Evolutionary conservation across 1,140 invertebrate species (phyloP), one percentile per base, ranked within the genome.

Genomic region (Procambarus virginalis): DNA sequence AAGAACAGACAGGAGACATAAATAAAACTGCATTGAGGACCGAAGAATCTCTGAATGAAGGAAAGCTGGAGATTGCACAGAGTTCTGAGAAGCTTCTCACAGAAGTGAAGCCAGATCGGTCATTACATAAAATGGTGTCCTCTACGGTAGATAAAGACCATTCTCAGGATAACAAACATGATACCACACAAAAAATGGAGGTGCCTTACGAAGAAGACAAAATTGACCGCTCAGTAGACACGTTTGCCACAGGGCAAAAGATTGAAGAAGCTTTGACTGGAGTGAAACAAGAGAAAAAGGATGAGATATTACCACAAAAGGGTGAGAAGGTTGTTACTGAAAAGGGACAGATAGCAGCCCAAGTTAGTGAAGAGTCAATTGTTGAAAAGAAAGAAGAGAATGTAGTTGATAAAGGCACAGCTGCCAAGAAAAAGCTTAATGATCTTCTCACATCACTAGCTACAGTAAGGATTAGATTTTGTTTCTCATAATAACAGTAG

Each of bases 401-500:
- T 14, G 17, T 6, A 22, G 60, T 48, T 5, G 64, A 83, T n/a
- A 83, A 49, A 70, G 75, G 60, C 4, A 45, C 48, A 49, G 3
- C 46, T 14, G 46, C 46, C 9, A 68, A 84, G 70, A 73, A 84
- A 34, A 84, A 84, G 48, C 49, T 84, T 49, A 64, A 76, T 58
- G 70, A 84, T 58, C 70, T 84, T 4, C 82, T 84, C 14, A 49
- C 49, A 22, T 84, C 82, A 9, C 17, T 84, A 34, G 82, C 82
- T 84, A 14, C 34, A 48, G 82, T 84, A 73, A 75, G 82, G 8
- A 34, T 34, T 34, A 34, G 8, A 4, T 55, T 55, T 55, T 55
- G 51, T 55, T 1, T 55, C 51, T 55, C 51, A 55, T 12, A 9
- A 12, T 55, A 55, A 12, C 8, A 5, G 51, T 55, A 55, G 51